These are phyloP conservation scores for Copsychus sechellarum DNA, from an alignment of 2,113 vertebrate genomes.

Conservation along the genomic window DNA sequence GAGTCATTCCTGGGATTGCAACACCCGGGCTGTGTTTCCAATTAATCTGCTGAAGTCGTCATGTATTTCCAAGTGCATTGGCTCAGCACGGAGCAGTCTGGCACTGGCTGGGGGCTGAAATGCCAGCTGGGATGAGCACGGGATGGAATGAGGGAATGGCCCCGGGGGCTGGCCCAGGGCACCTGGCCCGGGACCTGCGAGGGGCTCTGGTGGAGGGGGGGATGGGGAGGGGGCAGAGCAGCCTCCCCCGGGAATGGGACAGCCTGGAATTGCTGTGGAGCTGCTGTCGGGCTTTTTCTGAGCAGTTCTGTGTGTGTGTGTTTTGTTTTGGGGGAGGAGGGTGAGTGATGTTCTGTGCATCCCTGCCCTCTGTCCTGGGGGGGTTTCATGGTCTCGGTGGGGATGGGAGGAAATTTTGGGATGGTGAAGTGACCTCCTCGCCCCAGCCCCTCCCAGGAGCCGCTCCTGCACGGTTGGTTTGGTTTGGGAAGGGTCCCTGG, in stretches of 20 bases:
- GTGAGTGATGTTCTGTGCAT: rapidly evolving
- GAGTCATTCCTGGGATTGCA: conserved; percentile 67
- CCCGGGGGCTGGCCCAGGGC: background rate
- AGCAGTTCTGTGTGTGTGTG: background rate
- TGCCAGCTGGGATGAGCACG: conserved; percentile 11
- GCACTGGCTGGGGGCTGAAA: background rate
- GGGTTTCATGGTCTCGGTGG: no score
- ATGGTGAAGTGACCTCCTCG: rapidly evolving
- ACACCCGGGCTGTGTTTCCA: conserved; percentile 71
- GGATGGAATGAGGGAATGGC: background rate
- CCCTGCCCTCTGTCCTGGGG: background rate
- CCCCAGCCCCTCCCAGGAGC: background rate
- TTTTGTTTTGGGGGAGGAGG: background rate
- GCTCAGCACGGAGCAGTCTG: conserved; percentile 39
- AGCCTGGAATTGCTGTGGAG: background rate
- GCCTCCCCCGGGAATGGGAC: background rate
- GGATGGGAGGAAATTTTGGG: background rate
- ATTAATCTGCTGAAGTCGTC: conserved; percentile 60
- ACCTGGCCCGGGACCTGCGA: background rate
- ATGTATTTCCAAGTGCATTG: conserved; percentile 8
- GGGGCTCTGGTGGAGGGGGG: background rate
- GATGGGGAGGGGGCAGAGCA: background rate
- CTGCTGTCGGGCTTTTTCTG: background rate
- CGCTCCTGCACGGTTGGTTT: background rate
- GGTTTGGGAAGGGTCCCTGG: background rate